These are phyloP conservation scores for Pantala flavescens DNA, from an alignment of 1,140 invertebrate genomes.

Conservation along the genomic window DNA sequence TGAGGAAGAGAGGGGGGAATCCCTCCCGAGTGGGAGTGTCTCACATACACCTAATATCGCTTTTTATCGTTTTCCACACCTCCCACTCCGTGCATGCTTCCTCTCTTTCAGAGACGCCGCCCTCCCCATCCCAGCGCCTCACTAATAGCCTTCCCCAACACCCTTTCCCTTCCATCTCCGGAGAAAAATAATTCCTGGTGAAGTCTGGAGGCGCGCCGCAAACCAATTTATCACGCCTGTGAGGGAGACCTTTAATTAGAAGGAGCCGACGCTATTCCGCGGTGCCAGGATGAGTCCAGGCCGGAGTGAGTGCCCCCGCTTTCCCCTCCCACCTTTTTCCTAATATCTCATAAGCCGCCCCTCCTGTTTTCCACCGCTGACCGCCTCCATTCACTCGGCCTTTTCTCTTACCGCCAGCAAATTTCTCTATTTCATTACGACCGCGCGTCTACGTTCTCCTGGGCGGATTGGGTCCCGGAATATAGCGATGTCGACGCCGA, in stretches of 20 bases:
- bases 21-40: not conserved
- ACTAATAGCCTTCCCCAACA: conserved; percentile 5
- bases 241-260: conserved; percentile 1
- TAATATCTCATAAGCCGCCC: not conserved
- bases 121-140: not conserved
- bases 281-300: not conserved
- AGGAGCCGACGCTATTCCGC: conserved; percentile 1
- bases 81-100: not conserved
- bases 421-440: too few species aligned
- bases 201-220: conserved; percentile 5
- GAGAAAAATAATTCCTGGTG: conserved; percentile 6
- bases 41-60: conserved; percentile 5
- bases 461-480: too few species aligned
- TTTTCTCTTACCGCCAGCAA: not conserved
- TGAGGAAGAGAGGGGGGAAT: not conserved
- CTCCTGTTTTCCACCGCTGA: not conserved
- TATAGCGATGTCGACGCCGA: too few species aligned
- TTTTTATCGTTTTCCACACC: conserved; percentile 9
- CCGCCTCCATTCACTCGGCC: not conserved
- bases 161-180: conserved; percentile 6
- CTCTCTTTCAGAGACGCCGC: conserved; percentile 6
- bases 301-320: not conserved
- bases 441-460: not conserved
- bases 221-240: conserved; percentile 9
- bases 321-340: not conserved